phyloP scores from a whole-genome alignment of 2,797 vertebrate genomes.

The Acanthurus lineatus region DNA sequence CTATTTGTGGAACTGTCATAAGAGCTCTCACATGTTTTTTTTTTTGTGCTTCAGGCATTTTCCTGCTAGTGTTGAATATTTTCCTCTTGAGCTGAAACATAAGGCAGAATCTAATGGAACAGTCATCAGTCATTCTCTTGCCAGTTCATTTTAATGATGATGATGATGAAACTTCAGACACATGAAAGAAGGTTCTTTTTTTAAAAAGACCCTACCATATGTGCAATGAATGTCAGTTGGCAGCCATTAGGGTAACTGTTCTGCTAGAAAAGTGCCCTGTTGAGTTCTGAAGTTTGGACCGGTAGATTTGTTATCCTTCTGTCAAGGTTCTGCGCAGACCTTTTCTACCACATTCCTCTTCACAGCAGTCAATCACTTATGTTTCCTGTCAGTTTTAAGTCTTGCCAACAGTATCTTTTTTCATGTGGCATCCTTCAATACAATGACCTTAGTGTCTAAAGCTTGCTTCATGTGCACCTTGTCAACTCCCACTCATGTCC shows the following conservation, averaged over 20 bases:
- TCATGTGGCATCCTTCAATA: slow-evolving; percentile 3
- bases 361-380: neutral
- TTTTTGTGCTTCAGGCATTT: slow-evolving; percentile 11
- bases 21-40: slow-evolving; percentile 1
- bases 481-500: slow-evolving; percentile 60
- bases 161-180: slow-evolving; percentile 5
- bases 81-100: slow-evolving; percentile 7
- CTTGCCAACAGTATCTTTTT: slow-evolving; percentile 39
- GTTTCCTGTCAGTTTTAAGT: slow-evolving; percentile 16
- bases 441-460: slow-evolving; percentile 42
- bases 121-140: neutral
- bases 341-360: neutral
- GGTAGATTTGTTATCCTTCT: neutral
- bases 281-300: slow-evolving; percentile 22
- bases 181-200: slow-evolving; percentile 3
- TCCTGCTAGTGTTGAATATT: neutral
- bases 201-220: neutral
- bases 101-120: neutral
- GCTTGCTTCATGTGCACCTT: slow-evolving; percentile 35
- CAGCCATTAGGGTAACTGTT: neutral
- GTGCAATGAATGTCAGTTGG: slow-evolving; percentile 10
- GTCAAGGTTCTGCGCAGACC: neutral
- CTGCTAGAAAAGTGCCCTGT: slow-evolving; percentile 1
- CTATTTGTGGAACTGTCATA: slow-evolving; percentile 29
- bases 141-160: neutral